phyloP scores from a whole-genome alignment of 2,113 vertebrate genomes.

The Urocynchramus pylzowi region DNA sequence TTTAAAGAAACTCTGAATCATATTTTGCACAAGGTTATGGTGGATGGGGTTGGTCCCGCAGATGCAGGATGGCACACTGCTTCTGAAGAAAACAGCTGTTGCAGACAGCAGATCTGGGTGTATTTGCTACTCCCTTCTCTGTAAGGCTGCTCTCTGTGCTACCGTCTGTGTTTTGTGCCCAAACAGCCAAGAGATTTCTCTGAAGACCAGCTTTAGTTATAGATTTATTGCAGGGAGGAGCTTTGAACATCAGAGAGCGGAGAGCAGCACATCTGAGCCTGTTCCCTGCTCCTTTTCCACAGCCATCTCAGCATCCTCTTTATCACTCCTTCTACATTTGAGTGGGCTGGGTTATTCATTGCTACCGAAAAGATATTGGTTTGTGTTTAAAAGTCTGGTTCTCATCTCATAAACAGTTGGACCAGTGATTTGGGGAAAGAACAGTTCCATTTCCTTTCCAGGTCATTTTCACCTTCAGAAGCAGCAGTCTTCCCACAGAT shows the following conservation, averaged over 20 bases:
- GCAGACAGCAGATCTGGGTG: background rate
- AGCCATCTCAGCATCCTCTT: background rate
- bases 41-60: background rate
- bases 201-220: background rate
- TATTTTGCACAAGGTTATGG: background rate
- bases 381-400: background rate
- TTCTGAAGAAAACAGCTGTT: background rate
- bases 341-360: background rate
- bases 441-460: background rate
- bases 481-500: background rate
- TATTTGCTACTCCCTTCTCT: background rate
- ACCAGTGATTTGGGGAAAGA: background rate
- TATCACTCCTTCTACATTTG: background rate
- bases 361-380: background rate
- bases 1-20: background rate
- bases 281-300: background rate
- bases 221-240: background rate
- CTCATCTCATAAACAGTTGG: background rate
- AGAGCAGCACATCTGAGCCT: background rate
- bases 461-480: background rate
- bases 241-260: background rate
- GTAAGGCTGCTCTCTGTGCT: background rate
- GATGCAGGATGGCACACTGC: rapidly evolving
- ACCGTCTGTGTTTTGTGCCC: rapidly evolving
- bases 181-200: background rate